These are phyloP conservation scores for Cerastis leucographa DNA, from an alignment of 2,888 invertebrate genomes.

Conservation along the genomic window DNA sequence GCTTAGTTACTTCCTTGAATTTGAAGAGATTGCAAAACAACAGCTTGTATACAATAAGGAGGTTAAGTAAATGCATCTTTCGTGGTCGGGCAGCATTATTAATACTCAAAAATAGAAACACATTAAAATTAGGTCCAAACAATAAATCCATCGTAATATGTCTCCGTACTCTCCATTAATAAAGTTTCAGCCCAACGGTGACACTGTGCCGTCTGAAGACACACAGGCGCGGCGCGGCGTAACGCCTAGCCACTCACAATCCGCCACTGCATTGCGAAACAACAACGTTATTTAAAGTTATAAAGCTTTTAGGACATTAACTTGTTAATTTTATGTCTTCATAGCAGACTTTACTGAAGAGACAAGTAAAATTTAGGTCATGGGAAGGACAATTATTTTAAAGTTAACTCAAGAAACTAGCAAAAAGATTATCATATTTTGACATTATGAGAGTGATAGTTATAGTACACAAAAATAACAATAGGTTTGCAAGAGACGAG, in stretches of 20 bases:
- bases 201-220: conserved; percentile 20
- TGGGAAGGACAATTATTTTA: background rate
- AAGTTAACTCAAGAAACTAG: background rate
- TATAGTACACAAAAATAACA: background rate
- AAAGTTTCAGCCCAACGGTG: conserved; percentile 33
- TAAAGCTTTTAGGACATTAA: conserved; percentile 27
- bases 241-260: conserved; percentile 10
- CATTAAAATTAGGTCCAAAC: conserved; percentile 3
- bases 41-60: too few species aligned
- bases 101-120: background rate
- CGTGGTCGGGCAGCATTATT: background rate
- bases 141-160: conserved; percentile 21
- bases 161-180: conserved; percentile 4
- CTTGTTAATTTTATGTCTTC: conserved; percentile 7
- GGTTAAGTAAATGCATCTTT: background rate
- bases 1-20: too few species aligned
- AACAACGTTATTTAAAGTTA: conserved; percentile 19
- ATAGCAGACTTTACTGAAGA: background rate
- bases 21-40: too few species aligned
- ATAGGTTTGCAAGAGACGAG: background rate
- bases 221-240: conserved; percentile 30
- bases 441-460: background rate
- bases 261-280: conserved; percentile 54
- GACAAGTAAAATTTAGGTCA: background rate
- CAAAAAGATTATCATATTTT: background rate